phyloP scores from a whole-genome alignment of 2,888 invertebrate species.

The Andrena bucephala region DNA sequence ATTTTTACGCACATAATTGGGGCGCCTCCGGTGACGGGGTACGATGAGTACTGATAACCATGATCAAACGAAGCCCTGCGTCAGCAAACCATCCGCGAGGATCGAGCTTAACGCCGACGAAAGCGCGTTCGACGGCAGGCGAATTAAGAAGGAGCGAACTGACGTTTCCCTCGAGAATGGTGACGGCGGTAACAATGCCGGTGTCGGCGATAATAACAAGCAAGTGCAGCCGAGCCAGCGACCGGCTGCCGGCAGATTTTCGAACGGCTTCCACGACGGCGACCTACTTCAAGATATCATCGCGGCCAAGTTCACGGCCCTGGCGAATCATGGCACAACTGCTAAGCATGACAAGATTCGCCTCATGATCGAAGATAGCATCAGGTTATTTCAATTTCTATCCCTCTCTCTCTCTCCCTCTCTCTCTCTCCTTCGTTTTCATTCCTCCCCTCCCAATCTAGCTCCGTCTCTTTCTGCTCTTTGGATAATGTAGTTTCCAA shows the following conservation, averaged over 20 bases:
- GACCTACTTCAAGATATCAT: slow-evolving; percentile 82
- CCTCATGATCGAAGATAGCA: slow-evolving; percentile 88
- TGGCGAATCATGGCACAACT: slow-evolving; percentile 73
- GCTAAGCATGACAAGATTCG: slow-evolving; percentile 86
- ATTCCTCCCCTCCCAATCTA: not conserved
- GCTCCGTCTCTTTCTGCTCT: not conserved
- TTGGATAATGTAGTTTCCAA: not conserved
- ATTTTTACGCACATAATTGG: slow-evolving; percentile 66
- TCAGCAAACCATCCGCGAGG: slow-evolving; percentile 68
- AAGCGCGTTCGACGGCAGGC: slow-evolving; percentile 76
- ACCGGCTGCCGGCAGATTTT: slow-evolving; percentile 66
- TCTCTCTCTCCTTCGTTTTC: not conserved
- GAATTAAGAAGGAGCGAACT: slow-evolving; percentile 79
- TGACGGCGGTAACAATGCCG: slow-evolving; percentile 65
- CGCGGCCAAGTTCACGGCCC: slow-evolving; percentile 77
- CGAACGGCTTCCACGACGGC: slow-evolving; percentile 81
- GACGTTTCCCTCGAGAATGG: slow-evolving; percentile 64
- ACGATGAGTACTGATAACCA: slow-evolving; percentile 80
- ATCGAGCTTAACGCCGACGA: slow-evolving; percentile 68
- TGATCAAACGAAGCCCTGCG: slow-evolving; percentile 77
- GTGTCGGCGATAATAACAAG: slow-evolving; percentile 49
- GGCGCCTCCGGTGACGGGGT: slow-evolving; percentile 64
- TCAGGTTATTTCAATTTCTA: slow-evolving; percentile 85
- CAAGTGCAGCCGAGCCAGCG: slow-evolving; percentile 54
- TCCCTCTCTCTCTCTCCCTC: slow-evolving; percentile 1